Conservation (phyloP, 2,888 invertebrate genomes). For the Oligia fasciuncula region DNA sequence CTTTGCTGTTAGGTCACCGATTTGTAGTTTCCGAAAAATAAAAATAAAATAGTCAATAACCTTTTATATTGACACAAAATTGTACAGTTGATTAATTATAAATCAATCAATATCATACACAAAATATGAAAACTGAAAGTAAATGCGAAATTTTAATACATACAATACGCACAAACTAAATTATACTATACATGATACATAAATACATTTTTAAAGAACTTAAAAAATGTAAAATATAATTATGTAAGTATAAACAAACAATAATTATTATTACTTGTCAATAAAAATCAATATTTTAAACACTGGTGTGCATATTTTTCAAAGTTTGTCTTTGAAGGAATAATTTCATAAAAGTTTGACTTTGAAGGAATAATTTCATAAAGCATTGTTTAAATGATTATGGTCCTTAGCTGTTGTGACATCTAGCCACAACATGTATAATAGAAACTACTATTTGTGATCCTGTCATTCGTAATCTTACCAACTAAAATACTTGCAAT, state of each 20-base stretch:
- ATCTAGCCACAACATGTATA: slow-evolving; percentile 28
- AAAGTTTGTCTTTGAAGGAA: slow-evolving; percentile 27
- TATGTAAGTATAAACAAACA: slow-evolving; percentile 16
- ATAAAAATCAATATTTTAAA: slow-evolving; percentile 18
- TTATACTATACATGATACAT: slow-evolving; percentile 23
- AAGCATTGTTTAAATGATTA: slow-evolving; percentile 34
- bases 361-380: slow-evolving; percentile 30
- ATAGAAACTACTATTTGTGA: slow-evolving; percentile 47
- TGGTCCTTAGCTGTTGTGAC: slow-evolving; percentile 18
- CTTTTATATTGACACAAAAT: slow-evolving; percentile 45
- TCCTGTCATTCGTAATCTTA: slow-evolving; percentile 52
- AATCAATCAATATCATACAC: slow-evolving; percentile 35
- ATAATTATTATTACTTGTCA: slow-evolving; percentile 27
- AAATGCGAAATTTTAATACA: slow-evolving; percentile 44
- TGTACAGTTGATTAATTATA: slow-evolving; percentile 38
- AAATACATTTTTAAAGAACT: slow-evolving; percentile 29
- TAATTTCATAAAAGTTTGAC: slow-evolving; percentile 24
- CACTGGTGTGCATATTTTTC: slow-evolving; percentile 25
- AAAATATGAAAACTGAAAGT: slow-evolving; percentile 33
- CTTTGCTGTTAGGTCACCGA: neutral
- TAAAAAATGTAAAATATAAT: slow-evolving; percentile 31
- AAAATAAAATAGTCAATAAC: slow-evolving; percentile 50
- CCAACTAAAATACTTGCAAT: slow-evolving; percentile 49
- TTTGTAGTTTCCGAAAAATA: slow-evolving; percentile 23
- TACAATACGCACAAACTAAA: slow-evolving; percentile 25